Evolutionary conservation across 1,140 invertebrate species (phyloP).

Genomic region (Elysia chlorotica): DNA sequence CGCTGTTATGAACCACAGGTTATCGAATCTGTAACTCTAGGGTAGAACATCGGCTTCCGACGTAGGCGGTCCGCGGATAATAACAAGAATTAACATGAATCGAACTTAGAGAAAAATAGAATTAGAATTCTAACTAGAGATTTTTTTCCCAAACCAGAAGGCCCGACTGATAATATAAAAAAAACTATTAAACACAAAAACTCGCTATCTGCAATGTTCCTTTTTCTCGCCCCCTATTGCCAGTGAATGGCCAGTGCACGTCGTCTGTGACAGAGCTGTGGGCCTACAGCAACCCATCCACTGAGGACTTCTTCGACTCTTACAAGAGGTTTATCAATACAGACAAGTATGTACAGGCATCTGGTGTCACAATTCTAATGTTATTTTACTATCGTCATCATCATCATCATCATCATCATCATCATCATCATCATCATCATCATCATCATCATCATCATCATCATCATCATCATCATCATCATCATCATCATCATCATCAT

Average conservation of each 20-base stretch:
- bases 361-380: background rate
- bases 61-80: too few relatives aligned
- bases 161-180: too few relatives aligned
- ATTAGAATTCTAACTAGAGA: too few relatives aligned
- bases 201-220: background rate
- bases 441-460: slow-evolving; percentile 6
- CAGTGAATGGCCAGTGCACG: background rate
- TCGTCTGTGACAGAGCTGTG: background rate
- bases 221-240: background rate
- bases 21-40: too few relatives aligned
- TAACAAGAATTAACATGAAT: too few relatives aligned
- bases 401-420: background rate
- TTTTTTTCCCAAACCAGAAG: too few relatives aligned
- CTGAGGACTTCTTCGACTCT: background rate
- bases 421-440: background rate
- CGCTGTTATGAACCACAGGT: too few relatives aligned
- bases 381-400: background rate
- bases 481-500: background rate
- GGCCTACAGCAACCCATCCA: slow-evolving; percentile 1
- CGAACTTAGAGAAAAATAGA: too few relatives aligned
- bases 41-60: too few relatives aligned
- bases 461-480: background rate
- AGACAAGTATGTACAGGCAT: slow-evolving; percentile 1
- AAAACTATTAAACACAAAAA: too few relatives aligned
- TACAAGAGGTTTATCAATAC: background rate